Base-by-base conservation (phyloP, 2,888 invertebrate genomes). In the Gortyna flavago region DNA sequence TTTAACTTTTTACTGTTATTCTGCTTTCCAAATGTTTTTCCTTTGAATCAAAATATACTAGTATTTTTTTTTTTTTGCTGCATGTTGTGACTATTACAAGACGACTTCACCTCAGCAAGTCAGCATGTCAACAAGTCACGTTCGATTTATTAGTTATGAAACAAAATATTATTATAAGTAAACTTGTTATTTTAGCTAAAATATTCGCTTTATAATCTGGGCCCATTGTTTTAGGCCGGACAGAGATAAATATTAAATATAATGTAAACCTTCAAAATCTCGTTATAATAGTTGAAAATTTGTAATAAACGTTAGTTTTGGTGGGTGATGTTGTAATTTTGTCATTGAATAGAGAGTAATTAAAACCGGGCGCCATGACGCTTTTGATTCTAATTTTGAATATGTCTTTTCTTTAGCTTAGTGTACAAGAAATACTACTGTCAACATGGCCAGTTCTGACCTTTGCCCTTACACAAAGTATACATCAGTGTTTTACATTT, bases 181-280 rank as follows among this genome's bases (percentile, higher is more conserved):
- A 86, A 87, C 81, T 78, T 80, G 78, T 77, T 84, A 79, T 77
- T 87, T 71, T 74, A 76, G 67, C 66, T 84, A 76, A 88, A 89
- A 88, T 80, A 83, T 86, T 87, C 81, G 76, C 65, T 69, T 79
- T 77, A 75, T 80, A 86, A 87, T 87, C 84, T 77, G 79, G 62
- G 44, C 67, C 54, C 70, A 83, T 89, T 88, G 85, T 78, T 85
- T 79, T 79, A 83, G 79, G 81, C 59, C 71, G 78, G 79, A 79
- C 77, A 77, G 82, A 77, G 81, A 82, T 88, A 86, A 89, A 89
- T 89, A 87, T 89, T 85, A 89, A 89, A 85, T 85, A 79, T 77
- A 4, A 85, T 85, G 87, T 83, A 87, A 89, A 81, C 73, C 74
- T 80, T 73, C 64, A 65, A 80, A 82, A 80, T 77, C 57, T 71